A percentile compares a stretch with the other conserved stretches of the same genome.
These are phyloP conservation scores for Tapirus terrestris DNA, from an alignment of 2,113 vertebrate genomes.

Conservation along the genomic window DNA sequence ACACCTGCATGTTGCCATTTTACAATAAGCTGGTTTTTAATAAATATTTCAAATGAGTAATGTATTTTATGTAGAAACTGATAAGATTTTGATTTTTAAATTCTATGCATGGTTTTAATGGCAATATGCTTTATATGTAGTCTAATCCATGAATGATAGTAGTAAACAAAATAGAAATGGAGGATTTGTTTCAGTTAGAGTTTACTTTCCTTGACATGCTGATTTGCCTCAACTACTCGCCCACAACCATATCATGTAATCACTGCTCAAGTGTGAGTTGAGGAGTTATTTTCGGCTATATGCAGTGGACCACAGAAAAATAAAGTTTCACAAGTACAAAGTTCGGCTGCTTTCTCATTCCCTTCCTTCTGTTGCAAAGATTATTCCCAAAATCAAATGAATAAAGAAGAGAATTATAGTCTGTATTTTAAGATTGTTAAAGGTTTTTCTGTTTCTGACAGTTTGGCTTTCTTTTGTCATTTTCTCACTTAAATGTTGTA, in stretches of 20 bases:
- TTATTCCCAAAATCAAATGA: constrained; percentile 66
- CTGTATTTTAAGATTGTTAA: constrained; percentile 75
- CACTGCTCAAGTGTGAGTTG: neutral
- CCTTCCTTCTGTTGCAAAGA: constrained; percentile 49
- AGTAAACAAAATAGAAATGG: neutral
- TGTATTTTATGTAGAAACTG: neutral
- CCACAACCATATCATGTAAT: neutral
- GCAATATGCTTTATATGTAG: neutral
- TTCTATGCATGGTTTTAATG: neutral
- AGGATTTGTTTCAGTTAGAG: neutral
- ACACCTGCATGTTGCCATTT: constrained; percentile 32
- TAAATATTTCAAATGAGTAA: neutral
- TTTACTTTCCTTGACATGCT: constrained; percentile 40
- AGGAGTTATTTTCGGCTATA: constrained; percentile 20
- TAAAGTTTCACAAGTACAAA: constrained; percentile 64
- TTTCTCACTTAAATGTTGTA: constrained; percentile 81
- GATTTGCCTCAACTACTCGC: neutral
- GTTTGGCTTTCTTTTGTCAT: constrained; percentile 82
- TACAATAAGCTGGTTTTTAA: neutral
- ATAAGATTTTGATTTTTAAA: neutral
- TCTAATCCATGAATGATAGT: neutral
- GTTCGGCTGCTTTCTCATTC: constrained; percentile 63
- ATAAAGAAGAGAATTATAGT: constrained; percentile 70
- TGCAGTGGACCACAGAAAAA: constrained; percentile 46
- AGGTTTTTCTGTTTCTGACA: constrained; percentile 77